Conservation (phyloP, 2,888 invertebrate species). For the Tetramorium bicarinatum region DNA sequence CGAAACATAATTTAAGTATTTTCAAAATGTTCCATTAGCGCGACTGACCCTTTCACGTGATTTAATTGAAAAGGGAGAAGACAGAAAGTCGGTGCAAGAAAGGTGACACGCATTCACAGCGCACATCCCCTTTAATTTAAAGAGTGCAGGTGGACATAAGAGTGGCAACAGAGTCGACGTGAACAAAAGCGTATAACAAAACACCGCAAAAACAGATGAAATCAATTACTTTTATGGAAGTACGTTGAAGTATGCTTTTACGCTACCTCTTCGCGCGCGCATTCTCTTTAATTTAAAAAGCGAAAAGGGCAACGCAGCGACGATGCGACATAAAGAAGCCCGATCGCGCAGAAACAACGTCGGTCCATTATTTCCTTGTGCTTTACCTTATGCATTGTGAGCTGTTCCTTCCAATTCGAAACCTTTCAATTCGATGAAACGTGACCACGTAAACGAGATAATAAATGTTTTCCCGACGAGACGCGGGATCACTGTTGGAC, state of each 20-base stretch:
- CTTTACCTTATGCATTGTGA: background rate
- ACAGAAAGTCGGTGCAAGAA: background rate
- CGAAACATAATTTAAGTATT: slow-evolving; percentile 1
- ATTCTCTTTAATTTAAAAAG: slow-evolving; percentile 38
- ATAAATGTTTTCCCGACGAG: slow-evolving; percentile 1
- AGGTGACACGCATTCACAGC: slow-evolving; percentile 35
- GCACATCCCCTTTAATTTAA: slow-evolving; percentile 54
- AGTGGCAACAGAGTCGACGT: slow-evolving; percentile 24
- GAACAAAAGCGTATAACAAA: slow-evolving; percentile 39
- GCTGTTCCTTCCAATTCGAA: background rate
- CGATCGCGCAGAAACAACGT: slow-evolving; percentile 1
- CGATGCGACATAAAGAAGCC: background rate
- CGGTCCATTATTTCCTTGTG: slow-evolving; percentile 2
- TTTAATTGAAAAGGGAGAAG: slow-evolving; percentile 32
- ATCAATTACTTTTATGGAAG: slow-evolving; percentile 54
- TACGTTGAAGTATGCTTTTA: slow-evolving; percentile 31
- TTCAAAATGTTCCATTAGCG: slow-evolving; percentile 1
- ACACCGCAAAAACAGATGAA: slow-evolving; percentile 44
- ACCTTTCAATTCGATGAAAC: background rate
- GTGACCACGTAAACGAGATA: background rate
- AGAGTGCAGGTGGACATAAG: slow-evolving; percentile 40
- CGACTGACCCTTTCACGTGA: background rate
- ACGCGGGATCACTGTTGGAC: slow-evolving; percentile 5
- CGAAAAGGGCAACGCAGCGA: background rate
- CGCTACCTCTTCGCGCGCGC: background rate